Evolutionary conservation across 2,797 vertebrate genomes (phyloP), one percentile per base, ranked within the genome.

Genomic region (Liparis tanakae): DNA sequence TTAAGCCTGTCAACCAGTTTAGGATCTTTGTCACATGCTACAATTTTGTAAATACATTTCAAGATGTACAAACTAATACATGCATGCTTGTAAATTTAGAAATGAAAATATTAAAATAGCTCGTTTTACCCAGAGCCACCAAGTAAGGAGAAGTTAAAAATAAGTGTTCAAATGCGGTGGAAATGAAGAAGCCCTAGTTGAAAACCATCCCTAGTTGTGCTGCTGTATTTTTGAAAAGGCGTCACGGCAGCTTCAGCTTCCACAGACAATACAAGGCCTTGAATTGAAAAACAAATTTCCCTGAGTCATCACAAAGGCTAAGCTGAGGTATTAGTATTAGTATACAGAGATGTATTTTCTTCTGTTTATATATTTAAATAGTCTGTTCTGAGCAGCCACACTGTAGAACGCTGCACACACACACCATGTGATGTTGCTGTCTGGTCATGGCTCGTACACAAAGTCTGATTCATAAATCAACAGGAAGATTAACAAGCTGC

Each of bases 181-280:
- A 68, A 70, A 73, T 79, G 4, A 56, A 71, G 41, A 58, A 43
- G 10, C 8, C 36, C 69, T 69, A 73, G 70, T 71, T 39, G 73
- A 74, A 81, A 79, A 80, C 70, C 51, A 73, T 54, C 34, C 54
- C 44, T 18, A 70, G 30, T n/a, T 5, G 43, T 25, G 60, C 37
- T 56, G 8, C 34, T 70, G 68, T 44, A 83, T 71, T 68, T 76
- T 84, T 79, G n/a, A 48, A 72, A 65, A 50, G n/a, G 66, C 1
- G 4, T 73, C 22, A 58, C 13, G 17, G n/a, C 20, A 25, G 39
- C 62, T 72, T 33, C 41, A 20, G 46, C 43, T 62, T 13, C 53
- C 0, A 43, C 20, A 25, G 51, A 76, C 25, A 41, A 46, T 18
- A 34, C 10, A 46, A 60, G 22, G 58, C 53, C 33, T 5, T 46